These are phyloP conservation scores for Brachycybe producta DNA, from an alignment of 2,888 invertebrate genomes.

Conservation along the genomic window DNA sequence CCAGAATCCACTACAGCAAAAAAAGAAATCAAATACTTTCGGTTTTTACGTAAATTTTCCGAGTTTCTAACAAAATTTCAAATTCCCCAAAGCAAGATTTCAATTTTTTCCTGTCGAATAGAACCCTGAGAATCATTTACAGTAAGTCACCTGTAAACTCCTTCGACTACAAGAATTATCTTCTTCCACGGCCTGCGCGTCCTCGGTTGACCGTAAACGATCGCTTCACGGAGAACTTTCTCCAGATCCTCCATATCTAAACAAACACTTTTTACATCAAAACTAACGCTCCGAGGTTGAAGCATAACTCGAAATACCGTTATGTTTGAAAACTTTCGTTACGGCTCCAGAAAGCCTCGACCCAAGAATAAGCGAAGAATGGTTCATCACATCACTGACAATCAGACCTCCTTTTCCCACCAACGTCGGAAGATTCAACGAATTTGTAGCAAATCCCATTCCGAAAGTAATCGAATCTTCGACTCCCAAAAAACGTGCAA, in stretches of 20 bases:
- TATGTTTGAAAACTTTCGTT: slow-evolving; percentile 42
- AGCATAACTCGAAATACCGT: slow-evolving; percentile 31
- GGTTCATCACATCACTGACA: slow-evolving; percentile 42
- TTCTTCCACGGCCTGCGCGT: slow-evolving; percentile 72
- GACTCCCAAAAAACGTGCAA: slow-evolving; percentile 39
- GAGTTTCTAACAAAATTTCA: too few relatives aligned
- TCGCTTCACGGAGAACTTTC: slow-evolving; percentile 54
- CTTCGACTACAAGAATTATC: slow-evolving; percentile 87
- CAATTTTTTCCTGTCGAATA: neutral
- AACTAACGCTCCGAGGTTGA: too few relatives aligned
- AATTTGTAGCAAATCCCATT: slow-evolving; percentile 47
- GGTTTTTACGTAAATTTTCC: too few relatives aligned
- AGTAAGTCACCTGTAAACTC: slow-evolving; percentile 59
- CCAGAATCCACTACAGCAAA: too few relatives aligned
- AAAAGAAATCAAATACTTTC: too few relatives aligned
- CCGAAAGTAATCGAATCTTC: slow-evolving; percentile 42
- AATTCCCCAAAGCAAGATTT: neutral
- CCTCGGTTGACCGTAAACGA: slow-evolving; percentile 64
- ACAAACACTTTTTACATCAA: neutral
- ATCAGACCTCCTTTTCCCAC: slow-evolving; percentile 40
- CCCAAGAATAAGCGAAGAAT: slow-evolving; percentile 42
- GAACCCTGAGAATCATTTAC: neutral
- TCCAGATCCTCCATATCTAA: slow-evolving; percentile 71
- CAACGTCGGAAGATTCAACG: slow-evolving; percentile 41
- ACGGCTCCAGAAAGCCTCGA: slow-evolving; percentile 40